These are phyloP conservation scores for Helleia helle DNA, from an alignment of 2,888 invertebrate genomes.

Conservation along the genomic window DNA sequence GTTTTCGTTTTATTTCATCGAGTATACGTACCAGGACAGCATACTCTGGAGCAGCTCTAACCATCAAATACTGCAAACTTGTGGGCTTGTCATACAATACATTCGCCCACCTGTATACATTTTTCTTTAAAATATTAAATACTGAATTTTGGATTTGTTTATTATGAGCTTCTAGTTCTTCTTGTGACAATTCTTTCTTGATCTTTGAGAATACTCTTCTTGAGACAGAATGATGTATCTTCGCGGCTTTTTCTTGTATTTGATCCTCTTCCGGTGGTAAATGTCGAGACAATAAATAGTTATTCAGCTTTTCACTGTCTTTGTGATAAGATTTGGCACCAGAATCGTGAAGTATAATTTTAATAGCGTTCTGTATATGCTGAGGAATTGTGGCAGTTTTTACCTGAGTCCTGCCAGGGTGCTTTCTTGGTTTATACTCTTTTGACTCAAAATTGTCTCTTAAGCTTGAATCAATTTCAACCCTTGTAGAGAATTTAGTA, in stretches of 20 bases:
- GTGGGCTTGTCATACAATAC: constrained; percentile 79
- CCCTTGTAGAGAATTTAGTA: constrained; percentile 43
- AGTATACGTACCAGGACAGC: constrained; percentile 80
- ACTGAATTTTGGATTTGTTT: constrained; percentile 69
- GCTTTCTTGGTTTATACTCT: constrained; percentile 77
- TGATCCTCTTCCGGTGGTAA: constrained; percentile 77
- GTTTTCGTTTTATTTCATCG: constrained; percentile 78
- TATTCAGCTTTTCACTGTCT: constrained; percentile 69
- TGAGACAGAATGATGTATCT: constrained; percentile 48
- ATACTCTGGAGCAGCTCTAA: constrained; percentile 83
- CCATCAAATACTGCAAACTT: constrained; percentile 80
- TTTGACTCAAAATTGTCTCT: constrained; percentile 63
- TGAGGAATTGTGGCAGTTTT: constrained; percentile 73
- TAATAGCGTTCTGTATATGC: constrained; percentile 73
- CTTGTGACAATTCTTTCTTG: constrained; percentile 31
- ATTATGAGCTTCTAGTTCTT: constrained; percentile 51
- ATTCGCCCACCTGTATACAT: constrained; percentile 83
- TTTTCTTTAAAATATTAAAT: constrained; percentile 70
- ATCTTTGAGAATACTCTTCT: constrained; percentile 37
- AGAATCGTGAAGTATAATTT: constrained; percentile 70
- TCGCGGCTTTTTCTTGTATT: constrained; percentile 51
- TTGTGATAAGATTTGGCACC: constrained; percentile 68
- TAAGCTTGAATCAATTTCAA: constrained; percentile 66
- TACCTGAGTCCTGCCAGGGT: constrained; percentile 79
- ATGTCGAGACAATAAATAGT: constrained; percentile 76